Base-by-base conservation (phyloP, 2,113 vertebrate genomes). In the Trachemys scripta region DNA sequence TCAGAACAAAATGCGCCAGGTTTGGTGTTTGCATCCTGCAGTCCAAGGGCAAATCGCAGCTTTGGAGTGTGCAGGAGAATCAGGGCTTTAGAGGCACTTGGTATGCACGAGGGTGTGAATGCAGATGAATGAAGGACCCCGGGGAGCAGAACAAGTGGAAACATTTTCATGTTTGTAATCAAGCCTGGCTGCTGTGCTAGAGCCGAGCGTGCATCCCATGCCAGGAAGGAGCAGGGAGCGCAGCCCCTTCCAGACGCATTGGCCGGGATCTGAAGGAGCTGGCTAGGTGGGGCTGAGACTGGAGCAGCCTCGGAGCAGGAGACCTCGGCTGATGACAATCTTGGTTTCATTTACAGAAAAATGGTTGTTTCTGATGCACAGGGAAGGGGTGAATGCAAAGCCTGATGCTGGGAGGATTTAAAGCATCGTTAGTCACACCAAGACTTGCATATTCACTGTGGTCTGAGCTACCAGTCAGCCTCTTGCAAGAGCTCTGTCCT, bases 71-170 rank as follows among this genome's bases (percentile, higher is more conserved):
- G 87, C 76, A 10, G 89, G 87, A 13, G 51, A 27, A 92, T 85
- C 90, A 72, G 56, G 53, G 81, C 90, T 42, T 90, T 22, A 24
- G 82, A 88, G 80, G 87, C 92, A 83, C 87, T 93, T 1, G 1
- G 84, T 96, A 90, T 88, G 95, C 72, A 80, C 54, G 84, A 90
- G 84, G 25, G 82, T 85, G 94, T 95, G 97, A 92, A 95, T 53
- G 87, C 89, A 84, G 95, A 65, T 38, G 89, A 85, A 90, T 87
- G 89, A 38, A 84, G 94, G 59, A 1, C 25, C 75, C 14, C 3
- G 1, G 81, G 11, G 53, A 31, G 56, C 56, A 76, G 84, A 56
- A 24, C 1, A 8, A 80, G 50, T 6, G 14, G 78, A 91, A 89
- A 81, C 0, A 25, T 92, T 80, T 20, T 50, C 8, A 0, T 12